phyloP scores from a whole-genome alignment of 2,113 vertebrate species.

The Pyxicephalus adspersus region DNA sequence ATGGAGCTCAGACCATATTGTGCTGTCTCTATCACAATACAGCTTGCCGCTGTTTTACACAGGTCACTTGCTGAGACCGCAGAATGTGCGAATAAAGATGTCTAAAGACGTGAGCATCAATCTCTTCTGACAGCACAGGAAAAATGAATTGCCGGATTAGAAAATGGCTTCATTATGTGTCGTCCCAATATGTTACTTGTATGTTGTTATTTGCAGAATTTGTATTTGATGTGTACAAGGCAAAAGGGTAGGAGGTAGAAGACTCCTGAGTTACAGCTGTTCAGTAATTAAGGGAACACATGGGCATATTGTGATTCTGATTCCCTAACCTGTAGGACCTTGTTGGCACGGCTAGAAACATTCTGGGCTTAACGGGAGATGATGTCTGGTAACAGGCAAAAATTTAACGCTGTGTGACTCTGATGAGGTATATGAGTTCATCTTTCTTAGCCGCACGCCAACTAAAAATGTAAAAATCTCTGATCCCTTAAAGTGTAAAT shows the following conservation, averaged over 20 bases:
- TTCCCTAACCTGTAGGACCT: conserved; percentile 5
- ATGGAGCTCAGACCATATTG: conserved; percentile 28
- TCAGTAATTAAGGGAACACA: conserved; percentile 40
- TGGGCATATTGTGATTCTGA: neutral
- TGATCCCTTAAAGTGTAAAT: too few relatives aligned
- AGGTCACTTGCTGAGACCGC: conserved; percentile 40
- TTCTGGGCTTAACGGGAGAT: conserved; percentile 56
- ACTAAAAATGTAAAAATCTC: neutral
- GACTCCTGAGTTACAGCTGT: conserved; percentile 30
- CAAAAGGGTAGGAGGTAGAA: conserved; percentile 8
- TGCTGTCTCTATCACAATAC: conserved; percentile 30
- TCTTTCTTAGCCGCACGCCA: neutral
- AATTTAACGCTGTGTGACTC: neutral
- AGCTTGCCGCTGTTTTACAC: conserved; percentile 32
- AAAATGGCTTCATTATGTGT: conserved; percentile 49
- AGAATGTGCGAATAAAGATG: conserved; percentile 48
- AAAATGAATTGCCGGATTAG: conserved; percentile 29
- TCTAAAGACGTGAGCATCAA: conserved; percentile 27
- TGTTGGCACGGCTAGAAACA: conserved; percentile 9
- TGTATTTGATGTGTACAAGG: conserved; percentile 22
- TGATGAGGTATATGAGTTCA: too few relatives aligned
- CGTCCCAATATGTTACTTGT: conserved; percentile 16
- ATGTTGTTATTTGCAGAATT: conserved; percentile 14
- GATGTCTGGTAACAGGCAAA: neutral
- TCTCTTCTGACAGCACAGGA: conserved; percentile 27